Percentiles rank a stretch among this genome's conserved stretches.
Conservation (phyloP, 2,113 vertebrate genomes). For the Riparia riparia region DNA sequence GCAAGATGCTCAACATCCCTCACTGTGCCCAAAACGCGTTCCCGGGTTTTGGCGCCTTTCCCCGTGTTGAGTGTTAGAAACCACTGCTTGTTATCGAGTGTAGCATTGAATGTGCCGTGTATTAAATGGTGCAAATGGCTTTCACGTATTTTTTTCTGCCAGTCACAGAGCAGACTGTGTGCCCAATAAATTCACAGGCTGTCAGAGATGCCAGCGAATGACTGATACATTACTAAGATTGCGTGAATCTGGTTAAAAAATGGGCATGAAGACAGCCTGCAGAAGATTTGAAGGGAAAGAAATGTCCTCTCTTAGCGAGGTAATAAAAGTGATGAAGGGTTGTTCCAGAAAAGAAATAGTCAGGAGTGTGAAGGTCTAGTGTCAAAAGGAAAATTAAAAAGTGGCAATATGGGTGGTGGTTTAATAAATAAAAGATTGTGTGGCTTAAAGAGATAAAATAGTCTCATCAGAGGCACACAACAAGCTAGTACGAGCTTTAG, state of each 20-base stretch:
- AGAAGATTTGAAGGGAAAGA: neutral
- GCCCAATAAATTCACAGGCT: slow-evolving; percentile 7
- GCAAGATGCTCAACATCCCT: neutral
- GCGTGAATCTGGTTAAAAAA: neutral
- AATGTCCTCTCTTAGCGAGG: neutral
- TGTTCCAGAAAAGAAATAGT: neutral
- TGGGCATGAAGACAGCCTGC: neutral
- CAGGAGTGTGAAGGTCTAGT: neutral
- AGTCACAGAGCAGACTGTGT: neutral
- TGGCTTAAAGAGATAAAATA: neutral
- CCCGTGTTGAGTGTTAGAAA: neutral
- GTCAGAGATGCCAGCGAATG: neutral
- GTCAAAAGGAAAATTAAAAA: neutral
- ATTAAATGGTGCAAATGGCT: neutral
- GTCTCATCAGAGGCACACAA: neutral
- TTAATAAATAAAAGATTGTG: neutral
- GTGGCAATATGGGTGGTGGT: neutral
- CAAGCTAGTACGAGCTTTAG: neutral
- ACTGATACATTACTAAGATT: neutral
- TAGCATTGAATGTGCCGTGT: neutral
- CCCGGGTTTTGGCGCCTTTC: neutral
- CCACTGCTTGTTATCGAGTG: neutral
- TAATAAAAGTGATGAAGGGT: neutral
- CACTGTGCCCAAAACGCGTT: neutral
- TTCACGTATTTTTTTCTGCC: neutral